A percentile compares a stretch with the other conserved stretches of the same genome.
phyloP scores from a whole-genome alignment of 2,888 invertebrate genomes.

The Itoplectis maculator region DNA sequence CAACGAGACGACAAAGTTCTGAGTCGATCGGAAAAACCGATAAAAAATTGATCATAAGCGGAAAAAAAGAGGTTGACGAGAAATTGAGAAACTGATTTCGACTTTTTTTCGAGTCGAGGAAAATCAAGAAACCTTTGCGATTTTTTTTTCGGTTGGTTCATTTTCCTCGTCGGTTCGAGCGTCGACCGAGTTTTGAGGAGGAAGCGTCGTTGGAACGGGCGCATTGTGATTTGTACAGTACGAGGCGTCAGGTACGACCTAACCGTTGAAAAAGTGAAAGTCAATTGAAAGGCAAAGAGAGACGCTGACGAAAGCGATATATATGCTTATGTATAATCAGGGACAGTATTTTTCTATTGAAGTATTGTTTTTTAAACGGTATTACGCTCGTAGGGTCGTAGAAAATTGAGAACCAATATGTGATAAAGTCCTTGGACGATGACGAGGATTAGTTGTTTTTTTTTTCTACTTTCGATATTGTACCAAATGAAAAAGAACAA shows the following conservation, averaged over 20 bases:
- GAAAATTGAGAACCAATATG: slow-evolving; percentile 28
- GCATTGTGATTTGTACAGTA: slow-evolving; percentile 27
- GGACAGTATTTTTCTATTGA: slow-evolving; percentile 60
- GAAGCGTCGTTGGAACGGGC: not conserved
- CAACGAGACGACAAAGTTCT: slow-evolving; percentile 70
- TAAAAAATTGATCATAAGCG: no score
- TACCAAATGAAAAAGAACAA: not conserved
- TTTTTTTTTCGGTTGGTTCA: no score
- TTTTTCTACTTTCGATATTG: slow-evolving; percentile 27
- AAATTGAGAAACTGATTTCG: not conserved
- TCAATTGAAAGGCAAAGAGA: not conserved
- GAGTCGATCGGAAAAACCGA: not conserved
- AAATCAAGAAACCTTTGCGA: not conserved
- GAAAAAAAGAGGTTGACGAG: no score
- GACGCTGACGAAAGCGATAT: slow-evolving; percentile 20
- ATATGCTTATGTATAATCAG: slow-evolving; percentile 17
- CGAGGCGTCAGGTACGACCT: not conserved
- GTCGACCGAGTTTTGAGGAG: not conserved
- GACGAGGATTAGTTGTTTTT: slow-evolving; percentile 17
- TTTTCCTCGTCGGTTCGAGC: no score
- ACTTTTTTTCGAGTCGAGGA: no score
- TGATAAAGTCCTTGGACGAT: slow-evolving; percentile 41
- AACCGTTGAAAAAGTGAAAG: not conserved
- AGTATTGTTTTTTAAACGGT: slow-evolving; percentile 42
- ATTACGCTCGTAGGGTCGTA: slow-evolving; percentile 23